phyloP scores from a whole-genome alignment of 1,140 invertebrate genomes.

The Gryllus bimaculatus region DNA sequence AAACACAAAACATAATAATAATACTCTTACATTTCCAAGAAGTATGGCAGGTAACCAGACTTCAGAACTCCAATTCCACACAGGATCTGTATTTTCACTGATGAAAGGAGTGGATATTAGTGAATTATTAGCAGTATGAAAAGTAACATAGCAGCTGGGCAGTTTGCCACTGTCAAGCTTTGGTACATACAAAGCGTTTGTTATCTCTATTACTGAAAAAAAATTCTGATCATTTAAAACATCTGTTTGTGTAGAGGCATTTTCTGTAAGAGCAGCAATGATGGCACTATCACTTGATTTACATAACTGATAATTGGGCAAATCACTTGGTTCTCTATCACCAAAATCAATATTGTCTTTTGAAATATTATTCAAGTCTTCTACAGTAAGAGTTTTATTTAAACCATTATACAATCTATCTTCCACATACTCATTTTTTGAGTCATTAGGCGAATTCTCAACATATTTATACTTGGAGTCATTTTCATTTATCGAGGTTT shows the following conservation, averaged over 20 bases:
- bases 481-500: too few species aligned
- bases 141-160: not conserved
- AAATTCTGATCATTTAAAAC: not conserved
- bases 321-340: too few species aligned
- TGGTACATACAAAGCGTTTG: not conserved
- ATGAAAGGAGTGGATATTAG: not conserved
- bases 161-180: not conserved
- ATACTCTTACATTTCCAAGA: constrained; percentile 42
- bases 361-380: too few species aligned
- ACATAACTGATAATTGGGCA: too few species aligned
- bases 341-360: too few species aligned
- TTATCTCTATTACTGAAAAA: not conserved
- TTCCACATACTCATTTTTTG: too few species aligned
- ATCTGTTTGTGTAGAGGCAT: not conserved
- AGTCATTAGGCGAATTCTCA: too few species aligned
- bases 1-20: constrained; percentile 27
- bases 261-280: not conserved
- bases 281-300: too few species aligned
- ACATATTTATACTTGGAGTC: too few species aligned
- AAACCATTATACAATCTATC: too few species aligned
- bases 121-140: not conserved
- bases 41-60: constrained; percentile 41
- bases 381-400: too few species aligned
- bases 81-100: constrained; percentile 39
- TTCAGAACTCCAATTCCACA: constrained; percentile 46